Base-by-base conservation (phyloP, 2,888 invertebrate genomes). In the Trichacis sp. region DNA sequence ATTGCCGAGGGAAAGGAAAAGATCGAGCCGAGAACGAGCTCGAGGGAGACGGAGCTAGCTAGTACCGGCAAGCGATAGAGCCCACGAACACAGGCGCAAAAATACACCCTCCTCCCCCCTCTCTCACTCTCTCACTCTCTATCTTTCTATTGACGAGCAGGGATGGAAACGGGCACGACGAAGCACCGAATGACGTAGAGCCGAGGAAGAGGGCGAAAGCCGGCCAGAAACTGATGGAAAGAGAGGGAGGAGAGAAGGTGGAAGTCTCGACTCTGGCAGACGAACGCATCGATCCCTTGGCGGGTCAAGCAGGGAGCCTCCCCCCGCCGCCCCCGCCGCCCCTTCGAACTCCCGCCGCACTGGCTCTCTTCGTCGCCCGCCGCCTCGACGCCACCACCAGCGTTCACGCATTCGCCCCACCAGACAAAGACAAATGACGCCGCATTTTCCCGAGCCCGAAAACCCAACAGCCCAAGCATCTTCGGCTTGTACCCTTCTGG, bases 341-440 rank as follows among this genome's bases (percentile, higher is more conserved):
- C 24, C 24, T 55, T 71, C 69, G 60, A 50, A 43, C 56, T 45
- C 64, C 60, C 51, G 61, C 68, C 64, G 57, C n/a, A n/a, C n/a
- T n/a, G 51, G 70, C 69, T 65, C 67, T 64, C 68, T 63, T 57
- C 58, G 57, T 63, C 59, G 57, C 58, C 71, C 58, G 57, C 63
- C 59, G 57, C 58, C 71, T 60, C 62, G 67, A 9, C 53, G 53
- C 55, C 64, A 63, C 59, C 61, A 52, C 69, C 69, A 54, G 57
- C 71, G 66, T 73, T 64, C 75, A 72, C 77, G 75, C 75, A 74
- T 74, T 78, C 76, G 75, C 78, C 80, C 77, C 78, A 76, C 77
- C 82, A 81, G 83, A 84, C 83, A 84, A 84, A 83, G 83, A 83
- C 83, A 83, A 84, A 84, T 84, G 82, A 83, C 83, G 82, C 79